phyloP scores from a whole-genome alignment of 2,888 invertebrate genomes.

The Chaitophorus viminalis region DNA sequence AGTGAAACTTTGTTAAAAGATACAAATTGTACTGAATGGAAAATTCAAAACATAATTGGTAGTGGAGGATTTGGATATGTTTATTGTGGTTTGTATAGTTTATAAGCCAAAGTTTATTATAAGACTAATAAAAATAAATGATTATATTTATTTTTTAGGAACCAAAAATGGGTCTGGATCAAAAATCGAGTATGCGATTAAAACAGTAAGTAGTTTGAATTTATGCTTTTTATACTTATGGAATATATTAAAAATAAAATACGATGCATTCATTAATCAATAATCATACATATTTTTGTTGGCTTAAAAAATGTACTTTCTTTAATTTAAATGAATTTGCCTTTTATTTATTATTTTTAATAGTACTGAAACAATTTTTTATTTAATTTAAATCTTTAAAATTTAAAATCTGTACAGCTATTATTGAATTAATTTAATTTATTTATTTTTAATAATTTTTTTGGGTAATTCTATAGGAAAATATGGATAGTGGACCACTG shows the following conservation, averaged over 20 bases:
- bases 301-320: too few relatives aligned
- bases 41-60: conserved; percentile 86
- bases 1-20: conserved; percentile 83
- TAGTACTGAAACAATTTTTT: background rate
- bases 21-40: conserved; percentile 84
- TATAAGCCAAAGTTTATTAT: background rate
- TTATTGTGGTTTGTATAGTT: conserved; percentile 73
- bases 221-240: background rate
- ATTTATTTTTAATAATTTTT: background rate
- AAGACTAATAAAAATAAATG: background rate
- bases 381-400: background rate
- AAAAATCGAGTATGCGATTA: conserved; percentile 51
- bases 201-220: conserved; percentile 41
- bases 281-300: too few relatives aligned
- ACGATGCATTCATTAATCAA: too few relatives aligned
- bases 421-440: background rate
- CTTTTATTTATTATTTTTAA: too few relatives aligned
- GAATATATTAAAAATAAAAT: too few relatives aligned
- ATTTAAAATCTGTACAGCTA: background rate
- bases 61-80: conserved; percentile 93
- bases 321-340: too few relatives aligned
- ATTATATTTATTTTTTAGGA: conserved; percentile 13
- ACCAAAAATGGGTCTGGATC: background rate
- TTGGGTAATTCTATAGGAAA: conserved; percentile 72
- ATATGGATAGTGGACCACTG: conserved; percentile 92